Percentiles rank a stretch among this genome's conserved stretches.
Evolutionary conservation across 2,888 invertebrate genomes (phyloP).

Genomic region (Dasypolia templi): DNA sequence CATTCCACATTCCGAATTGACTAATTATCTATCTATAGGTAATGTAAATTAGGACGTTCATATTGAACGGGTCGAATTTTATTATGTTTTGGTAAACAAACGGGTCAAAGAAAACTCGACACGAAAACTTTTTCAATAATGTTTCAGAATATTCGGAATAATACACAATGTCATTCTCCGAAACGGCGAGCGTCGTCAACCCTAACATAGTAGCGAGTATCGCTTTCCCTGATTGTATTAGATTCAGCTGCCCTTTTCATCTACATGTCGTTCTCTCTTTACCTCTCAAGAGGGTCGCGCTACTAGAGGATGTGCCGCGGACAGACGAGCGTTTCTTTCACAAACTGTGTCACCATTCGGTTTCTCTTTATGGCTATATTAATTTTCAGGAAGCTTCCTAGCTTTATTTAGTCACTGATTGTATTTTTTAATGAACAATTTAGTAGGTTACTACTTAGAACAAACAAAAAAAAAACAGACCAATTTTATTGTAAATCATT

Average conservation of each 20-base stretch:
- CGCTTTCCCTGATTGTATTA: constrained; percentile 90
- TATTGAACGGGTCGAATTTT: constrained; percentile 3
- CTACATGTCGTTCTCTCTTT: constrained; percentile 88
- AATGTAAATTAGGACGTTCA: constrained; percentile 13
- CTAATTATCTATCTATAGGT: not conserved
- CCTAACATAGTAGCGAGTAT: constrained; percentile 84
- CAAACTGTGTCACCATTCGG: constrained; percentile 21
- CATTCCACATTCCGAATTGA: constrained; percentile 2
- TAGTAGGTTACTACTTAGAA: not conserved
- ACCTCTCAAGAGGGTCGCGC: constrained; percentile 80
- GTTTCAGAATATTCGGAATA: constrained; percentile 48
- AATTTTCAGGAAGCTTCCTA: not conserved
- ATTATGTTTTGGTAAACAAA: constrained; percentile 30
- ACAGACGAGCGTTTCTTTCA: constrained; percentile 43
- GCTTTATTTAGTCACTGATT: not conserved
- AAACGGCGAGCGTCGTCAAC: constrained; percentile 72
- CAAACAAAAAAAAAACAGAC: not conserved
- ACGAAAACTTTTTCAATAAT: constrained; percentile 57
- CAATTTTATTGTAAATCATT: constrained; percentile 33
- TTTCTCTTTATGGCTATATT: not conserved
- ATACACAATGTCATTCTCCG: constrained; percentile 50
- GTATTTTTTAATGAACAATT: not conserved
- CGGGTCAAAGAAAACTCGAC: constrained; percentile 41
- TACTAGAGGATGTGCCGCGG: constrained; percentile 81
- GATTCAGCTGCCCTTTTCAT: constrained; percentile 91